These are phyloP conservation scores for Drosophila kanekoi DNA, from an alignment of 2,888 invertebrate genomes.

Conservation along the genomic window DNA sequence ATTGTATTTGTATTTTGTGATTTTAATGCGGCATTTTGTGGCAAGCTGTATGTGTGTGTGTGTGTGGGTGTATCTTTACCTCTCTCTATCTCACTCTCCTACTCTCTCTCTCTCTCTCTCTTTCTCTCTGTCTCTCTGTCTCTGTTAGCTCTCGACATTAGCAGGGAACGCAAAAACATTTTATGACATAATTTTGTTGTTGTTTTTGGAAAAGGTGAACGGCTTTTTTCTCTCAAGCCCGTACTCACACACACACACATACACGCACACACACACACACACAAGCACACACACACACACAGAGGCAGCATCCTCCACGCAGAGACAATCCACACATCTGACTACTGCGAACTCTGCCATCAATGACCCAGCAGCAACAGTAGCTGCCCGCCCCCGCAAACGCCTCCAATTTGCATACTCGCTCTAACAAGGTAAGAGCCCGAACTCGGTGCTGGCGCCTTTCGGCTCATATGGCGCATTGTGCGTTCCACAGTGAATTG, in stretches of 20 bases:
- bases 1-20: constrained; percentile 77
- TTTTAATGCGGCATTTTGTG: constrained; percentile 79
- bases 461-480: constrained; percentile 38
- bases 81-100: constrained; percentile 3
- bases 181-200: constrained; percentile 78
- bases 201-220: constrained; percentile 49
- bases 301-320: neutral
- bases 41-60: constrained; percentile 37
- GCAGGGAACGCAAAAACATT: constrained; percentile 63
- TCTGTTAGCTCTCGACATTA: constrained; percentile 48
- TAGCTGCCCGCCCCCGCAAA: neutral
- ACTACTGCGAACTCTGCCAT: constrained; percentile 51
- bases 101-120: neutral
- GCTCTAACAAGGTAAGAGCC: constrained; percentile 19
- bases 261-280: neutral
- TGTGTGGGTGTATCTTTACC: neutral
- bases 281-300: neutral
- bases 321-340: constrained; percentile 51
- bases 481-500: constrained; percentile 70
- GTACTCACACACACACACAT: neutral
- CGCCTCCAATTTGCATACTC: constrained; percentile 44
- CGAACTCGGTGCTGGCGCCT: constrained; percentile 17
- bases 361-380: constrained; percentile 50
- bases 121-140: neutral
- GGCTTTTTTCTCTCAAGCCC: constrained; percentile 5